Base-by-base conservation (phyloP, 2,797 vertebrate species). In the Anolis apletophallus region DNA sequence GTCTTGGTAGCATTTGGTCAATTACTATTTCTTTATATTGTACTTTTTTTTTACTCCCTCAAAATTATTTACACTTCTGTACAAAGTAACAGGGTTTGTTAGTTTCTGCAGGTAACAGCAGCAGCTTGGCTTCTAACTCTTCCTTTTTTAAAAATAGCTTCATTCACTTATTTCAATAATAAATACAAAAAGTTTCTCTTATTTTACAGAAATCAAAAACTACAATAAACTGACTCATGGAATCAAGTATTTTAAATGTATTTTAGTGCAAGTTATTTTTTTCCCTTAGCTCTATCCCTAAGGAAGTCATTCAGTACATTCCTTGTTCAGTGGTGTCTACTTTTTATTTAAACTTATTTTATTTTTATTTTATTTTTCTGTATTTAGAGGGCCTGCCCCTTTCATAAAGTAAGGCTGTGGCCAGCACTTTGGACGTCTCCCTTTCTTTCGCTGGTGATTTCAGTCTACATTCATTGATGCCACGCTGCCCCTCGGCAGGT, bases 161-260 rank as follows among this genome's bases (percentile, higher is more conserved):
- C 97, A 98, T 98, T 98, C 98, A 99, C 98, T 99, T 99, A 98
- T 98, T 85, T 98, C 98, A 97, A 97, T 99, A 99, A 99, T 99
- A 99, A 99, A 99, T 99, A 99, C 98, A 99, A 99, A 99, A 99
- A 97, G 95, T 97, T 97, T 98, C 97, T 99, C 97, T 97, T 98
- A 98, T 98, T 98, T 98, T 98, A 99, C 98, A 99, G 98, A 97
- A 98, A 98, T 98, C 94, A 98, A 98, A 97, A 98, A 97, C 98
- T 98, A 99, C 98, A 98, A 98, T 99, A 99, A 99, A 99, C 98
- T 99, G 98, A 99, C 99, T 99, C 99, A 99, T 99, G 98, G 99
- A 99, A 99, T 99, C 99, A 99, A 99, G 98, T 99, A 99, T 99
- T 98, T 97, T 98, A 97, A 98, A 97, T 96, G 97, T 97, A 97